phyloP scores from a whole-genome alignment of 2,113 vertebrate species.

The Bubalus kerabau region DNA sequence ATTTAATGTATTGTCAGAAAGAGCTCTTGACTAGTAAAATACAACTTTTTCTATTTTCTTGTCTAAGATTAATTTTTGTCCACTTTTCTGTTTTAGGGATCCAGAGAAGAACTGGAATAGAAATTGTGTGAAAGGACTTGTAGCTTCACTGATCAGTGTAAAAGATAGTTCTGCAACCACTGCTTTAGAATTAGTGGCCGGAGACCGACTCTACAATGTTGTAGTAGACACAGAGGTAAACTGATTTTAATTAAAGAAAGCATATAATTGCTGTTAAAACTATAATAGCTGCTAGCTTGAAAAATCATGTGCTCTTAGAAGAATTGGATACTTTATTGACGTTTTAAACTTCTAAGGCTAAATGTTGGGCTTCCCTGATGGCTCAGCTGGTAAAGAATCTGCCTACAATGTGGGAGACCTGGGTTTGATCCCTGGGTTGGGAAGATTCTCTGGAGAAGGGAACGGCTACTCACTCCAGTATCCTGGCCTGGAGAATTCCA shows the following conservation, averaged over 20 bases:
- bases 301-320: not conserved
- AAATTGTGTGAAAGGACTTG: slow-evolving; percentile 88
- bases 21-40: not conserved
- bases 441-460: not conserved
- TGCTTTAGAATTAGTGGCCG: slow-evolving; percentile 91
- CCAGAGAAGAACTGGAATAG: slow-evolving; percentile 91
- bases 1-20: not conserved
- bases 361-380: not conserved
- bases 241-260: slow-evolving; percentile 6
- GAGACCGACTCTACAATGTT: slow-evolving; percentile 92
- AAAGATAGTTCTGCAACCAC: slow-evolving; percentile 87
- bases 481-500: not conserved
- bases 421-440: not conserved
- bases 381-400: not conserved
- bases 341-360: not conserved
- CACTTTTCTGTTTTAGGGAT: slow-evolving; percentile 78
- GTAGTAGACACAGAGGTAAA: slow-evolving; percentile 95
- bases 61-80: slow-evolving; percentile 24
- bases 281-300: not conserved
- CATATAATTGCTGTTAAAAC: not conserved
- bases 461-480: not conserved
- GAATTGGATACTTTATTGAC: not conserved
- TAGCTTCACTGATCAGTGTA: slow-evolving; percentile 89
- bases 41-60: slow-evolving; percentile 3
- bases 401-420: not conserved